Evolutionary conservation across 1,140 invertebrate genomes (phyloP).

Genomic region (Trichonephila clavata): DNA sequence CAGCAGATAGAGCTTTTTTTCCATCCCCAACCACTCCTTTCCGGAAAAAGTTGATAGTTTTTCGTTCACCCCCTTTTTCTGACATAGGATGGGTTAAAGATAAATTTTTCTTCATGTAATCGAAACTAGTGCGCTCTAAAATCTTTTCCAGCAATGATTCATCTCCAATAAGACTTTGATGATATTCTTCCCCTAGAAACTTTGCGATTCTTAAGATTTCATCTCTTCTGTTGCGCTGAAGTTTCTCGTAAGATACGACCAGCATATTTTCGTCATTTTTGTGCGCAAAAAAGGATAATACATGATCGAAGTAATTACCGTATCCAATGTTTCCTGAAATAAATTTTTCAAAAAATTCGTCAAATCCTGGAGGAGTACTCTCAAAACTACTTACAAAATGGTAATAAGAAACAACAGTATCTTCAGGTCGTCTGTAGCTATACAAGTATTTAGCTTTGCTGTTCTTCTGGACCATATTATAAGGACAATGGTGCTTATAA

Average conservation of each 20-base stretch:
- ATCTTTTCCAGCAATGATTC: conserved; percentile 18
- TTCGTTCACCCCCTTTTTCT: neutral
- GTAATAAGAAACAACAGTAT: conserved; percentile 73
- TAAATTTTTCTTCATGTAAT: conserved; percentile 70
- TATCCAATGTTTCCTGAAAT: conserved; percentile 50
- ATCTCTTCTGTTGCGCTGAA: conserved; percentile 52
- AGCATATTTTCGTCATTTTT: conserved; percentile 78
- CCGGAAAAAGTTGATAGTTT: conserved; percentile 42
- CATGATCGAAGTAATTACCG: conserved; percentile 79
- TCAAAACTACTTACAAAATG: conserved; percentile 41
- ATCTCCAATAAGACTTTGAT: conserved; percentile 5
- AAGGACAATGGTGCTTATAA: conserved; percentile 88
- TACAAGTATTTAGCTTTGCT: conserved; percentile 82
- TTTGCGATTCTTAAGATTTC: conserved; percentile 64
- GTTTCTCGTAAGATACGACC: conserved; percentile 78
- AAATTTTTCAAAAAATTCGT: conserved; percentile 74
- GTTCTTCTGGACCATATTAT: conserved; percentile 85
- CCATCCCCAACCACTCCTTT: conserved; percentile 63
- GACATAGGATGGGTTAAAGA: neutral
- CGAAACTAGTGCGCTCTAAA: conserved; percentile 45
- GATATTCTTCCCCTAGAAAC: conserved; percentile 80
- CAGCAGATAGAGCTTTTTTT: neutral
- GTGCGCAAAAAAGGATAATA: conserved; percentile 77
- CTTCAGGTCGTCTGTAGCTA: conserved; percentile 71
- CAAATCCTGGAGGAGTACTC: neutral